Conservation (phyloP, 2,888 invertebrate species). For the Polymixis flavicincta region DNA sequence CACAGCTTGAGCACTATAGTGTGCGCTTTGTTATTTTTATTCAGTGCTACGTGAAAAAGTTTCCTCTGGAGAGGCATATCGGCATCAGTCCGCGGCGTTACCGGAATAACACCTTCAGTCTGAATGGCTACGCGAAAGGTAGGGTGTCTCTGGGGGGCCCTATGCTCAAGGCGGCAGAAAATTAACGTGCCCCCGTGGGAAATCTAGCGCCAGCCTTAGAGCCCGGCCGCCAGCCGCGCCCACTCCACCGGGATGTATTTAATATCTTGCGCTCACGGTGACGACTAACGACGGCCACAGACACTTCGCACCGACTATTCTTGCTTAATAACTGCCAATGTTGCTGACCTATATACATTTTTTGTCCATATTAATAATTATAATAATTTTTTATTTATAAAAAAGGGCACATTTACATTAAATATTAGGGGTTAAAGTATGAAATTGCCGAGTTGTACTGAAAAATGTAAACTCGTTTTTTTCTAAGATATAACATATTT, state of each 20-base stretch:
- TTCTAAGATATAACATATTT: no score
- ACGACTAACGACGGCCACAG: constrained; percentile 61
- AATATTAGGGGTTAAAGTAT: no score
- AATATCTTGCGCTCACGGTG: constrained; percentile 81
- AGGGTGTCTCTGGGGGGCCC: constrained; percentile 91
- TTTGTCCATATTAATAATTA: not conserved
- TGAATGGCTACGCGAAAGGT: constrained; percentile 90
- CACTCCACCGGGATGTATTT: constrained; percentile 87
- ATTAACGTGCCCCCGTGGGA: constrained; percentile 93
- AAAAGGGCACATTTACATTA: no score
- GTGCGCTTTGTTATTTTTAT: constrained; percentile 79
- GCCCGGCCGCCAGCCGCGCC: constrained; percentile 79
- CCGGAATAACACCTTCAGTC: constrained; percentile 90
- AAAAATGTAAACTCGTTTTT: no score
- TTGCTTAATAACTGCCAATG: constrained; percentile 6
- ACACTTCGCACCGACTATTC: constrained; percentile 1
- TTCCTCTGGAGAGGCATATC: constrained; percentile 85
- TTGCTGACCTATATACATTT: not conserved
- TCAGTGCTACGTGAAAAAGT: constrained; percentile 80
- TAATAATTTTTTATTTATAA: no score
- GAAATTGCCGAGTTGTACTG: no score
- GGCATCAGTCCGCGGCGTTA: constrained; percentile 86
- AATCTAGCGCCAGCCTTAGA: constrained; percentile 91
- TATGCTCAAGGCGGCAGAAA: constrained; percentile 95
- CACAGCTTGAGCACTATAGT: constrained; percentile 60